Evolutionary conservation across 2,888 invertebrate genomes (phyloP).

Genomic region (Nesidiocoris tenuis): DNA sequence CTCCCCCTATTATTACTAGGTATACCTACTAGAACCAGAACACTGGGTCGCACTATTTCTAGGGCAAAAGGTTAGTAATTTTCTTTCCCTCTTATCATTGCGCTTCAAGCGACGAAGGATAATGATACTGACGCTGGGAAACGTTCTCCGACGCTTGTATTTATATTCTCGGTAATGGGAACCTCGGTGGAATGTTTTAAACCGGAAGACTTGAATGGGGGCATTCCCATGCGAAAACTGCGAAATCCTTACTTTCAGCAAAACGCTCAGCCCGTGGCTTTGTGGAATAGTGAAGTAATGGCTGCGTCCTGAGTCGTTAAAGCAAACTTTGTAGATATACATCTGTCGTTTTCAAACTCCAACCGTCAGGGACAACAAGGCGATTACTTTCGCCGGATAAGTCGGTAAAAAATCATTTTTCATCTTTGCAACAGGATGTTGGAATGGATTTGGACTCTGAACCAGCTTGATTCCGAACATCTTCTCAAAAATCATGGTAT

Average conservation of each 20-base stretch:
- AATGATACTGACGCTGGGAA: conserved; percentile 18
- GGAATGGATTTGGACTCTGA: too few relatives aligned
- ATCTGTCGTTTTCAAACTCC: background rate
- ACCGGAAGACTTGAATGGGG: background rate
- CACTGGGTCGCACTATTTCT: background rate
- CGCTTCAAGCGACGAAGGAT: conserved; percentile 4
- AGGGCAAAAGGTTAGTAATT: conserved; percentile 14
- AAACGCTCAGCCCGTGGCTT: background rate
- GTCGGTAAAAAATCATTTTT: too few relatives aligned
- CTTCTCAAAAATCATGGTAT: too few relatives aligned
- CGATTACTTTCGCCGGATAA: too few relatives aligned
- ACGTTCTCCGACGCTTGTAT: conserved; percentile 10
- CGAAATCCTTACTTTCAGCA: background rate
- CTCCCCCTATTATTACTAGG: too few relatives aligned
- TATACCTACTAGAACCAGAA: too few relatives aligned
- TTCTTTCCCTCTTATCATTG: conserved; percentile 13
- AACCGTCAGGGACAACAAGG: too few relatives aligned
- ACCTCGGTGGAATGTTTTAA: background rate
- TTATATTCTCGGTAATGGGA: conserved; percentile 14
- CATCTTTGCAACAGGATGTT: too few relatives aligned
- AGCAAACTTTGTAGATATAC: background rate
- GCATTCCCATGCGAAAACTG: background rate
- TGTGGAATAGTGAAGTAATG: background rate
- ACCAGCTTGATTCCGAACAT: too few relatives aligned
- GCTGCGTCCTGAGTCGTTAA: background rate